Evolutionary conservation across 1,140 invertebrate species (phyloP).

Genomic region (Brachionus koreanus): DNA sequence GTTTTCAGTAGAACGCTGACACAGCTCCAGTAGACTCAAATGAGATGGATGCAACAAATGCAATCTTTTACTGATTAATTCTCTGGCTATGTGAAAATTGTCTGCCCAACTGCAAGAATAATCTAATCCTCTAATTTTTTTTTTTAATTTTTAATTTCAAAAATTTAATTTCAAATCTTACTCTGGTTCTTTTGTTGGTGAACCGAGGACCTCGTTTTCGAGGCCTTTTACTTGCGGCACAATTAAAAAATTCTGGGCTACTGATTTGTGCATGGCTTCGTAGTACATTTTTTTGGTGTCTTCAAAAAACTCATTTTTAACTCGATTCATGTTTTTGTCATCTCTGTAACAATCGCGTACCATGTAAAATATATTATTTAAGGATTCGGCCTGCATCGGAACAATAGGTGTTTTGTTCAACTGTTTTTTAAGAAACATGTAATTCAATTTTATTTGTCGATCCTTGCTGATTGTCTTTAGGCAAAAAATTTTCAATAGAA

Average conservation of each 20-base stretch:
- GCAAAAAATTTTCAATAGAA: not conserved
- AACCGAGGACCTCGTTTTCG: constrained; percentile 53
- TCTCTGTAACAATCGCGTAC: constrained; percentile 52
- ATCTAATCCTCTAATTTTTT: constrained; percentile 49
- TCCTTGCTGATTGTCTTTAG: constrained; percentile 55
- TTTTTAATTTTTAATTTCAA: not conserved
- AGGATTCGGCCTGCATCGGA: constrained; percentile 56
- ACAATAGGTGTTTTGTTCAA: constrained; percentile 54
- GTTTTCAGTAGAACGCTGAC: constrained; percentile 48
- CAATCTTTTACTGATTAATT: constrained; percentile 50
- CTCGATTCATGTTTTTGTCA: constrained; percentile 48
- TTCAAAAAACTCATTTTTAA: constrained; percentile 51
- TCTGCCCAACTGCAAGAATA: constrained; percentile 56
- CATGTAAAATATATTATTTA: constrained; percentile 52
- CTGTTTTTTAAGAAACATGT: constrained; percentile 55
- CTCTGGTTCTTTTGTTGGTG: constrained; percentile 53
- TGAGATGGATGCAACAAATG: constrained; percentile 55
- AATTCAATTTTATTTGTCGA: constrained; percentile 53
- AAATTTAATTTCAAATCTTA: constrained; percentile 45
- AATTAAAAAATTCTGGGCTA: constrained; percentile 56
- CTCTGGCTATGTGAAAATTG: constrained; percentile 48
- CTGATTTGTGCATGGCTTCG: constrained; percentile 57
- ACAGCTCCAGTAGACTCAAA: constrained; percentile 52
- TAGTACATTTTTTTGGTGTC: constrained; percentile 54
- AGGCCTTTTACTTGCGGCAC: constrained; percentile 55